Evolutionary conservation across 2,888 invertebrate genomes (phyloP).

Genomic region (Cerceris ruficornis): DNA sequence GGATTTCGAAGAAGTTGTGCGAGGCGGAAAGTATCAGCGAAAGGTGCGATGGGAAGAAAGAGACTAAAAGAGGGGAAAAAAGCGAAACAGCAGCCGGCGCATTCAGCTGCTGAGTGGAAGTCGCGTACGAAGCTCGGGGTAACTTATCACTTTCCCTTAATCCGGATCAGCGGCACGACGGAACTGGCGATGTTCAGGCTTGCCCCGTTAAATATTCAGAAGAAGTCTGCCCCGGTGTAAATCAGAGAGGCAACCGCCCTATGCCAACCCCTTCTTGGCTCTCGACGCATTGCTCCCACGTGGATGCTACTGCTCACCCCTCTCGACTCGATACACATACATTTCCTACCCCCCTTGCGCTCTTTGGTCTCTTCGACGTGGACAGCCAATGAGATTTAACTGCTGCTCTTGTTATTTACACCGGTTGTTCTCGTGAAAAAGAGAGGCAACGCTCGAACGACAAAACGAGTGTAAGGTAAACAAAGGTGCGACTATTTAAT

Average conservation of each 20-base stretch:
- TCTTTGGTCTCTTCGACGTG: conserved; percentile 20
- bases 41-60: conserved; percentile 10
- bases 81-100: conserved; percentile 62
- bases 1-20: conserved; percentile 33
- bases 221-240: conserved; percentile 70
- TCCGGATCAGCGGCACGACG: conserved; percentile 73
- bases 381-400: conserved; percentile 49
- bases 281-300: conserved; percentile 66
- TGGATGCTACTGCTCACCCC: conserved; percentile 47
- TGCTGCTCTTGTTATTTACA: conserved; percentile 42
- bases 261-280: conserved; percentile 57
- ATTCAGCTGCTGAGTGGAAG: conserved; percentile 66
- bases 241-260: conserved; percentile 67
- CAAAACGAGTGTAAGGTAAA: conserved; percentile 21
- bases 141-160: conserved; percentile 77
- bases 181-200: conserved; percentile 66
- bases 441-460: conserved; percentile 10
- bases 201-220: conserved; percentile 75
- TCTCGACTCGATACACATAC: conserved; percentile 33
- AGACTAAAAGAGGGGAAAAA: conserved; percentile 40
- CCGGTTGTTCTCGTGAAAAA: conserved; percentile 33
- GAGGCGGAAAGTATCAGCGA: conserved; percentile 11
- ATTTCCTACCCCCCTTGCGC: conserved; percentile 9
- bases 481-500: conserved; percentile 29
- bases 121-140: conserved; percentile 61